Percentiles rank a stretch among this genome's conserved stretches.
Evolutionary conservation across 2,888 invertebrate genomes (phyloP).

Genomic region (Calameuta idolon): DNA sequence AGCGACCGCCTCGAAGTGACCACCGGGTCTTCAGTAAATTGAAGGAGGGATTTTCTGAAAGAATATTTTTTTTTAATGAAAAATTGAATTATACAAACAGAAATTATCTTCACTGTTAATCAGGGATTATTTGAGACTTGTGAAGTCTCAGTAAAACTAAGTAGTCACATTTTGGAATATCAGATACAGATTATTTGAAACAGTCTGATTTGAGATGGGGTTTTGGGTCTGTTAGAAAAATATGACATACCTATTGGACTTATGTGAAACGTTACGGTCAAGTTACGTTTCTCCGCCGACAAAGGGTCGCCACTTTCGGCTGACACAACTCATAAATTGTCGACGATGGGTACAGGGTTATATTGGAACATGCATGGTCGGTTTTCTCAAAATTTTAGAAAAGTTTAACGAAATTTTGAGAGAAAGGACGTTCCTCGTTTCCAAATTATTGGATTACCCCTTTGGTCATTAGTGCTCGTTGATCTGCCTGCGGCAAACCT

Average conservation of each 20-base stretch:
- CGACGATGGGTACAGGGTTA: conserved; percentile 9
- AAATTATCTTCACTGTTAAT: neutral
- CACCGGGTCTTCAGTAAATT: neutral
- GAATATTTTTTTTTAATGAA: neutral
- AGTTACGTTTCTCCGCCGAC: conserved; percentile 15
- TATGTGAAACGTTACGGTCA: conserved; percentile 22
- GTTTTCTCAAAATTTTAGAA: neutral
- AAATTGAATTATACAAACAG: neutral
- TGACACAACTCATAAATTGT: conserved; percentile 23
- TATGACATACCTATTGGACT: conserved; percentile 20
- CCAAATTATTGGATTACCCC: conserved; percentile 4
- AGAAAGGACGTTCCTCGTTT: neutral
- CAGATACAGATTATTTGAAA: conserved; percentile 20
- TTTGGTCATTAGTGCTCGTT: conserved; percentile 5
- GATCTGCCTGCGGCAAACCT: neutral
- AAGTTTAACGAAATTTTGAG: neutral
- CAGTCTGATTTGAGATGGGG: conserved; percentile 17
- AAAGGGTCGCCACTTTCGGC: conserved; percentile 21
- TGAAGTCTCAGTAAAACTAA: neutral
- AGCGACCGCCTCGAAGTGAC: conserved; percentile 3
- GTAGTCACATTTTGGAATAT: conserved; percentile 12
- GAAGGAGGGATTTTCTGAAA: neutral
- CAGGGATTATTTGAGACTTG: neutral
- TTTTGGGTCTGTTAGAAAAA: conserved; percentile 13
- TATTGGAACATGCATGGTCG: conserved; percentile 2